Percentiles rank a stretch among this genome's conserved stretches.
Evolutionary conservation across 2,113 vertebrate species (phyloP).

Genomic region (Sciurus niger): DNA sequence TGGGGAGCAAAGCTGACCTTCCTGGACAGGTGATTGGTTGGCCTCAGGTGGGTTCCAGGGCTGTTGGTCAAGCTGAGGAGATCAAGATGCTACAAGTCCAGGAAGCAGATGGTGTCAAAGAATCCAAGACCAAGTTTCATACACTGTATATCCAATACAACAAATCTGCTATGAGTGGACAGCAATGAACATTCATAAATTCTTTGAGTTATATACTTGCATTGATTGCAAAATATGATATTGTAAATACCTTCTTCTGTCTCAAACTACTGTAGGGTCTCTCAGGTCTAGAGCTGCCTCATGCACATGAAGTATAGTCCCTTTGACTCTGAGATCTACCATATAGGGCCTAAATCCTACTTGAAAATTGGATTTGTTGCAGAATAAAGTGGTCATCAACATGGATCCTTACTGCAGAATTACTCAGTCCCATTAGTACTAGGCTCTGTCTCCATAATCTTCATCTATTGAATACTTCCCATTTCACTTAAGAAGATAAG

Average conservation of each 20-base stretch:
- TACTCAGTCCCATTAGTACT: neutral
- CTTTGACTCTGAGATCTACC: neutral
- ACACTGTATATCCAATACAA: neutral
- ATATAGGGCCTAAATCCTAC: neutral
- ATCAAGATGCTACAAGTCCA: neutral
- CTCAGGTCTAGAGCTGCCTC: neutral
- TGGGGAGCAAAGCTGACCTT: neutral
- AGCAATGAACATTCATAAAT: neutral
- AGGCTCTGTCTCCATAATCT: neutral
- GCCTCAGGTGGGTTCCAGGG: neutral
- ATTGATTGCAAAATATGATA: neutral
- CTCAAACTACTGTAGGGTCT: neutral
- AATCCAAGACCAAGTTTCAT: neutral
- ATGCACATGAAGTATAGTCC: neutral
- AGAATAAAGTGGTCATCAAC: neutral
- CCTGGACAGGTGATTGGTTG: neutral
- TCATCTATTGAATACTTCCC: neutral
- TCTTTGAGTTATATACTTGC: neutral
- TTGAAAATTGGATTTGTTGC: neutral
- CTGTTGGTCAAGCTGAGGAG: neutral
- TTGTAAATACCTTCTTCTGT: neutral
- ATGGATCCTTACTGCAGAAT: neutral
- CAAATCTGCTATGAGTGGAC: neutral
- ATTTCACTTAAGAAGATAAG: neutral
- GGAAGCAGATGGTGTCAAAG: neutral